Conservation (phyloP, 2,797 vertebrate species). For the Podarcis siculus region DNA sequence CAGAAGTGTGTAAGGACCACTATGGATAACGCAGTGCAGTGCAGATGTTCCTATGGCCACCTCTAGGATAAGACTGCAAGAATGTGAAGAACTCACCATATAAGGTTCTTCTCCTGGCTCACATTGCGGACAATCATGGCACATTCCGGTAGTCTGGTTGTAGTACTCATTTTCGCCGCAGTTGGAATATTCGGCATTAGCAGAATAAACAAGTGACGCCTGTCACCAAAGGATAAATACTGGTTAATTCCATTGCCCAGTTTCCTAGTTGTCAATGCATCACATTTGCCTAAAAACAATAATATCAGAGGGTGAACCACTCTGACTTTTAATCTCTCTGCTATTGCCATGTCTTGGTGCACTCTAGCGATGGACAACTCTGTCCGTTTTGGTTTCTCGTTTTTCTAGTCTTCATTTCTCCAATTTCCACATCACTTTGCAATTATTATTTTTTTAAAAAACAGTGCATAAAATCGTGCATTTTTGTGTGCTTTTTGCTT, state of each 20-base stretch:
- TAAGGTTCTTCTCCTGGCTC: conserved; percentile 94
- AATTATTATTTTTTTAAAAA: no score
- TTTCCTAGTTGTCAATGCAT: fast-evolving
- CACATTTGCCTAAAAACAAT: not conserved
- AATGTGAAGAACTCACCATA: conserved; percentile 83
- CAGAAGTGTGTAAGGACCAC: not conserved
- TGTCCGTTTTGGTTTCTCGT: no score
- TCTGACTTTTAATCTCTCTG: no score
- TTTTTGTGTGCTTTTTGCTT: no score
- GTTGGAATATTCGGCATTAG: conserved; percentile 88
- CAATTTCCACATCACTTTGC: no score
- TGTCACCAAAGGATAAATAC: conserved; percentile 66
- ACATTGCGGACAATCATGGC: conserved; percentile 92
- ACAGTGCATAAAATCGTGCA: no score
- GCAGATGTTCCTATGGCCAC: not conserved
- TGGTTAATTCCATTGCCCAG: not conserved
- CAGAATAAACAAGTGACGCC: conserved; percentile 87
- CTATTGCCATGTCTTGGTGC: no score
- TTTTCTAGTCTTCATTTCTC: no score
- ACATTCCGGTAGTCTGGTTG: conserved; percentile 93
- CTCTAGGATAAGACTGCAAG: fast-evolving
- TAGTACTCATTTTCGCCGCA: conserved; percentile 97
- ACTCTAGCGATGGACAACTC: no score
- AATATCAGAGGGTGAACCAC: not conserved
- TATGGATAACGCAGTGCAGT: no score